These are phyloP conservation scores for Agonum fuliginosum DNA, from an alignment of 2,888 invertebrate genomes.

Conservation along the genomic window DNA sequence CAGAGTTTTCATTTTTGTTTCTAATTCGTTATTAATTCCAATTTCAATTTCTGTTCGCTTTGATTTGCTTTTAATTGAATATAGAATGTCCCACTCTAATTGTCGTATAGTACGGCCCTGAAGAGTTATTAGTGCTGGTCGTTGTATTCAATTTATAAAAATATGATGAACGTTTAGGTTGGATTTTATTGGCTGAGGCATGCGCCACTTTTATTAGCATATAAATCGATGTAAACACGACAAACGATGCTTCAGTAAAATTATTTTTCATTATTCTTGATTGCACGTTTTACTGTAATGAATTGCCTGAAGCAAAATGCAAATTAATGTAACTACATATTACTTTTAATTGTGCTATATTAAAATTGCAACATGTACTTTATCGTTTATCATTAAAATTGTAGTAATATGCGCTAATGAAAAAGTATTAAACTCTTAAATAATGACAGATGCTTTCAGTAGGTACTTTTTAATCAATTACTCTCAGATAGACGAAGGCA, in stretches of 20 bases:
- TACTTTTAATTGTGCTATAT: slow-evolving; percentile 1
- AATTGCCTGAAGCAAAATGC: slow-evolving; percentile 32
- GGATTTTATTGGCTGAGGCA: slow-evolving; percentile 26
- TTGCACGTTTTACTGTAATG: slow-evolving; percentile 24
- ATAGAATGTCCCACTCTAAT: not conserved
- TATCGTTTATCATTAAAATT: not conserved
- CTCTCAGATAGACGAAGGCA: no score
- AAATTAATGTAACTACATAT: slow-evolving; percentile 23
- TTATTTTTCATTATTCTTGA: slow-evolving; percentile 51
- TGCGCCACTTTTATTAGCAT: slow-evolving; percentile 48
- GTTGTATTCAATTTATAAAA: slow-evolving; percentile 49
- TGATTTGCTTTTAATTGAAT: not conserved
- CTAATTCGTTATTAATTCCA: no score
- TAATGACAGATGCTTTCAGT: no score
- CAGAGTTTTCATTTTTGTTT: no score
- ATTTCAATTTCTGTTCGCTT: no score
- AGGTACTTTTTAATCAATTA: no score
- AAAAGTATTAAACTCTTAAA: not conserved
- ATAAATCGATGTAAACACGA: slow-evolving; percentile 46
- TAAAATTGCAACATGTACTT: not conserved
- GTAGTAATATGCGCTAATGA: not conserved
- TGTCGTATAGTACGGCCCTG: slow-evolving; percentile 8
- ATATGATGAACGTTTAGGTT: slow-evolving; percentile 25
- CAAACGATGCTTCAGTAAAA: slow-evolving; percentile 14
- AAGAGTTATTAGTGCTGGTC: slow-evolving; percentile 14